These are phyloP conservation scores for Drosophila pallidifrons DNA, from an alignment of 1,140 invertebrate species.

Conservation along the genomic window DNA sequence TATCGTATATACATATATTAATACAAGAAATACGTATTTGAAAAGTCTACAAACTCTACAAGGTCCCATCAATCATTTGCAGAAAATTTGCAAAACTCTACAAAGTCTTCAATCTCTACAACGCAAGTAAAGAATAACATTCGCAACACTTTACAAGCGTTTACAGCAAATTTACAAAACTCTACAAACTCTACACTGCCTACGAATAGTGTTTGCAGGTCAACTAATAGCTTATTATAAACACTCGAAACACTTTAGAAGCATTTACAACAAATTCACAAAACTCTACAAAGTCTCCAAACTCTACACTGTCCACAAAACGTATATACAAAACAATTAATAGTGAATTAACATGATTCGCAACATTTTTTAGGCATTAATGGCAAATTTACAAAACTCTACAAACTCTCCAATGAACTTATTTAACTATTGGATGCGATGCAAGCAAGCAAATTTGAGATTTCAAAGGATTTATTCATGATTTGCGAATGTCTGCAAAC, in stretches of 20 bases:
- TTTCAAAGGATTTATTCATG: neutral
- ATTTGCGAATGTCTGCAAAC: conserved; percentile 11
- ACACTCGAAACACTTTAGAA: neutral
- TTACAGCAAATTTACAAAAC: neutral
- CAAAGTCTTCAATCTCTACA: conserved; percentile 14
- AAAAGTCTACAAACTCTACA: conserved; percentile 21
- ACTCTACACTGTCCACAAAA: neutral
- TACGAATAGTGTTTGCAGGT: neutral
- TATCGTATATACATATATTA: conserved; percentile 16
- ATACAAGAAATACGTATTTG: too few species aligned
- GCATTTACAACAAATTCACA: neutral
- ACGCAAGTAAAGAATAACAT: too few species aligned
- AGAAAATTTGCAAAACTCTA: conserved; percentile 5
- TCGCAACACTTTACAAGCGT: neutral
- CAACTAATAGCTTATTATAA: neutral
- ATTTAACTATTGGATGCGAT: neutral
- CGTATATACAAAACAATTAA: too few species aligned
- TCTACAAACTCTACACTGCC: conserved; percentile 33
- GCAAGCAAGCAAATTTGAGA: neutral
- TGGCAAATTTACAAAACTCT: neutral
- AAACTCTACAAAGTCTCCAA: conserved; percentile 33
- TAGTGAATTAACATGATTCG: neutral
- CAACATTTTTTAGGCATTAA: neutral
- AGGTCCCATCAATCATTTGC: neutral
- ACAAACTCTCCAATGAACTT: neutral